Percentiles rank a stretch among this genome's conserved stretches.
Evolutionary conservation across 2,888 invertebrate genomes (phyloP).

Genomic region (Phyto melanocephala): DNA sequence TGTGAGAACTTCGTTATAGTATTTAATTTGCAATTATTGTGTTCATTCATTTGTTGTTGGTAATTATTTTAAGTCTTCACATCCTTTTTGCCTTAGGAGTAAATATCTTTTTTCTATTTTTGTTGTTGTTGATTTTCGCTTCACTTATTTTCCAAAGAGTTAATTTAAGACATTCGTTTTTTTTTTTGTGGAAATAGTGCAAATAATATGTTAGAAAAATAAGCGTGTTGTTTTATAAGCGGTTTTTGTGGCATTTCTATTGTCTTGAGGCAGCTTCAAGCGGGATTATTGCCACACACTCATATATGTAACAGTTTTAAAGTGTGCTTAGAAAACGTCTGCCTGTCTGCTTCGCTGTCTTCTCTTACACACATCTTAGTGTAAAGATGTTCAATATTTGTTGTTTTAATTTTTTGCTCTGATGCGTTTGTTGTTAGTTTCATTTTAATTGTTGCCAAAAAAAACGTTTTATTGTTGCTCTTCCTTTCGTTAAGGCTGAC

Average conservation of each 20-base stretch:
- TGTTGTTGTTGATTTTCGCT: conserved; percentile 61
- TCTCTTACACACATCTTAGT: neutral
- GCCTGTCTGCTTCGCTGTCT: neutral
- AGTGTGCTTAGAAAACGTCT: conserved; percentile 40
- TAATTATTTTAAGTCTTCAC: conserved; percentile 60
- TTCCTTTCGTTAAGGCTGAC: neutral
- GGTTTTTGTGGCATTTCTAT: conserved; percentile 57
- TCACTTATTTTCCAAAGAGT: conserved; percentile 69
- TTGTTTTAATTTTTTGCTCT: conserved; percentile 61
- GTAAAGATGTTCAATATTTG: conserved; percentile 47
- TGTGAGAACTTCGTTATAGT: conserved; percentile 23
- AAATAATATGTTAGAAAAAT: conserved; percentile 9
- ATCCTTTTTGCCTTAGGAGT: conserved; percentile 37
- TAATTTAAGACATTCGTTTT: conserved; percentile 71
- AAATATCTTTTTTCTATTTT: conserved; percentile 13
- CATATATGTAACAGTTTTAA: neutral
- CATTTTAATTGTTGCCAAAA: conserved; percentile 56
- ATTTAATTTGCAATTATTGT: conserved; percentile 62
- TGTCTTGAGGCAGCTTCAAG: too few species aligned
- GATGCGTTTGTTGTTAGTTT: conserved; percentile 50
- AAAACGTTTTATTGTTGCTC: conserved; percentile 42
- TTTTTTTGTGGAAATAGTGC: neutral
- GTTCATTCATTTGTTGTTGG: conserved; percentile 56
- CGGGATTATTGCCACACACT: conserved; percentile 29
- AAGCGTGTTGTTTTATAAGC: conserved; percentile 54